Evolutionary conservation across 2,113 vertebrate species (phyloP), one percentile per base, ranked within the genome.

Genomic region (Scalopus aquaticus): DNA sequence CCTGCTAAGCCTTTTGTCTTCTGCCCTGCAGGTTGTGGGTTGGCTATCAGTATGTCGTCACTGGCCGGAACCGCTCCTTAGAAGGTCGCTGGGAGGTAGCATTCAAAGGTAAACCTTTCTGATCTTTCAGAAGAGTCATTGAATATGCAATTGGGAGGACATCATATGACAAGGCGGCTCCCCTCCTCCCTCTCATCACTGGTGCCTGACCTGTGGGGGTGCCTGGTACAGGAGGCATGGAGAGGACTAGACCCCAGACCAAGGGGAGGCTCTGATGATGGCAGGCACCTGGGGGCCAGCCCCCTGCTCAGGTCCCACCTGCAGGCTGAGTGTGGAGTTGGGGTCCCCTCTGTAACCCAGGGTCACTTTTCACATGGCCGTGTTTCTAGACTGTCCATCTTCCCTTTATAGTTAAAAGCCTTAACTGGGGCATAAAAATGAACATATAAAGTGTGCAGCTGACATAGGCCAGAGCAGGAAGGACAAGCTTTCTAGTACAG

Each of bases 41-140:
- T 64, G 99, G 99, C 22, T 99, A 99, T 98, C 99, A 99, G 93
- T 99, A 99, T 94, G 99, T 99, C 88, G 98, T 99, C 97, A 99
- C 99, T 62, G 99, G 98, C 97, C 98, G 99, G 96, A 99, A 99
- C 97, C 98, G 98, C 97, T 99, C 99, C 13, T 93, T 99, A 80
- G 99, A 99, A 98, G 99, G 99, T 13, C 99, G 98, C 90, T 99
- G 99, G 99, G 99, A 99, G 96, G 99, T 99, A 2, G 99, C 99
- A 5, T 99, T 99, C 95, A 99, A 99, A 99, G 99, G 99, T 99
- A 94, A 86, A 97, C 80, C 22, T 74, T 51, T 35, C 19, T 85
- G 60, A 12, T 77, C 46, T 67, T 12, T 73, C n/a, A 9, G 39
- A 79, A 81, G 62, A 6, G 8, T 60, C n/a, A 6, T 37, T 82